These are phyloP conservation scores for Hydrocynus forskahlii DNA, from an alignment of 2,797 vertebrate genomes.

Conservation along the genomic window DNA sequence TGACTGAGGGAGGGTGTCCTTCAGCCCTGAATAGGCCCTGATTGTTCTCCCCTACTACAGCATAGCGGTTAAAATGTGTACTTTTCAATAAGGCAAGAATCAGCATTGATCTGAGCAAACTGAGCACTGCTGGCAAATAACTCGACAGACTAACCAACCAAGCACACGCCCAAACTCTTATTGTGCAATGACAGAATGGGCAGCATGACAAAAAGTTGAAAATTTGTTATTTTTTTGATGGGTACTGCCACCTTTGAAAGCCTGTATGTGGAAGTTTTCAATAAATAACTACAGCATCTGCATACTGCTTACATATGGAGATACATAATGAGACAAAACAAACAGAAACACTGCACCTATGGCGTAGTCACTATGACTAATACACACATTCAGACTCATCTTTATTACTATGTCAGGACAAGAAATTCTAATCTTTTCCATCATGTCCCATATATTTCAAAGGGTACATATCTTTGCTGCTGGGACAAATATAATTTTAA, in stretches of 20 bases:
- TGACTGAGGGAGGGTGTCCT: conserved; percentile 74
- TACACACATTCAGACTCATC: background rate
- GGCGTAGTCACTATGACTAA: background rate
- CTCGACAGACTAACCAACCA: conserved; percentile 43
- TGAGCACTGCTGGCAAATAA: conserved; percentile 45
- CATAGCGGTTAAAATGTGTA: conserved; percentile 63
- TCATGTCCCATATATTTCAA: no score
- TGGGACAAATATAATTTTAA: no score
- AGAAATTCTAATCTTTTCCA: no score
- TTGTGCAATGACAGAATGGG: conserved; percentile 47
- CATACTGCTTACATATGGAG: conserved; percentile 13
- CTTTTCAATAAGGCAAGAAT: conserved; percentile 66
- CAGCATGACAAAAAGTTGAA: conserved; percentile 39
- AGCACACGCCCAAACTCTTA: conserved; percentile 42
- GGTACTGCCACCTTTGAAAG: conserved; percentile 31
- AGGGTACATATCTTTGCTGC: no score
- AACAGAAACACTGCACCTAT: background rate
- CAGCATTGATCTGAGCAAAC: conserved; percentile 72
- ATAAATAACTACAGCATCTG: conserved; percentile 36
- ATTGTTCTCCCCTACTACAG: conserved; percentile 74
- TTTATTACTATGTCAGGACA: no score
- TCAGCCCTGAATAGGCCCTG: conserved; percentile 65
- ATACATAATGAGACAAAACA: background rate
- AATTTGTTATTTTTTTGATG: conserved; percentile 26
- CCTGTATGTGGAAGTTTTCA: conserved; percentile 25